Evolutionary conservation across 2,797 vertebrate species (phyloP), one percentile per base, ranked within the genome.

Genomic region (Pelochelys cantorii): DNA sequence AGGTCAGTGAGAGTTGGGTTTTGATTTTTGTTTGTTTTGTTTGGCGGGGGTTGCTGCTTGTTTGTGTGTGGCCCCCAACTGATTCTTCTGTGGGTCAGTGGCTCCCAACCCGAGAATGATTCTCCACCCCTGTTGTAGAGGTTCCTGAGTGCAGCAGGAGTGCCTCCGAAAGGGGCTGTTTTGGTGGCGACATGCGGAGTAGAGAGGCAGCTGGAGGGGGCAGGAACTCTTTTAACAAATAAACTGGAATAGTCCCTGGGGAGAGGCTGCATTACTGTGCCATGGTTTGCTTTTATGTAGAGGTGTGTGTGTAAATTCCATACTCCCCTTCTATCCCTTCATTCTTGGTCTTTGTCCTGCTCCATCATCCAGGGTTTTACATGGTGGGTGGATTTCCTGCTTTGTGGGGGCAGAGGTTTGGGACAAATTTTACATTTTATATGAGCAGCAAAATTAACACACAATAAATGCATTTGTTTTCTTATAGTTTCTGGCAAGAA

Each of bases 401-500:
- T 71, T 71, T 37, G 10, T 11, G 48, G 82, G 55, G 65, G 74
- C 68, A 3, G 20, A 0, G 15, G 18, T 29, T 77, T 77, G 74
- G 37, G 42, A 6, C 8, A 15, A 22, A 13, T 27, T 77, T 77
- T 85, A 60, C 74, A 37, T 5, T 31, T 4, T 11, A 27, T 52
- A 57, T 71, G 15, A 20, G 74, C 56, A 0, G 34, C 11, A 54
- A 14, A 7, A 74, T 55, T 83, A 11, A 4, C 9, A 3, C 74
- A 48, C 1, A 23, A 14, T 11, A 68, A 37, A 79, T 68, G 29
- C 74, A 14, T 1, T 1, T 0, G 1, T 18, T 95, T 93, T 80
- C 52, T 90, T 85, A 71, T 94, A 80, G 59, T 81, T 78, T 94
- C 87, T 91, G 71, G 84, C 84, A 93, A 71, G 81, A 87, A 86